Evolutionary conservation across 2,888 invertebrate species (phyloP), one percentile per base, ranked within the genome.

Genomic region (Cheiracanthium punctorium): DNA sequence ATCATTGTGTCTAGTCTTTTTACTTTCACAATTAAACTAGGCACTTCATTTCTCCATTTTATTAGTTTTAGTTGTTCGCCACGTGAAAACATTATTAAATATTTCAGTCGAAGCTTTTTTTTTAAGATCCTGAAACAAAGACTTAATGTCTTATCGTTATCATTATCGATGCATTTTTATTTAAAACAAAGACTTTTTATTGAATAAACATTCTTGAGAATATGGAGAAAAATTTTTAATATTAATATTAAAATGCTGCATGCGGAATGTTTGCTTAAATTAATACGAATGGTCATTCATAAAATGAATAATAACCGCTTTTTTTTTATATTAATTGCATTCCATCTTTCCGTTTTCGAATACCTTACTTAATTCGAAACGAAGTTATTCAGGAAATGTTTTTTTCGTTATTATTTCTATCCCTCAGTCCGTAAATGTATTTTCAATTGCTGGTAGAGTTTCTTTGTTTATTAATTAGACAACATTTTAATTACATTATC

Each of bases 141-240:
- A 20, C 58, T 12, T 58, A 58, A 24, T 24, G 12, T 12, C 24
- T 58, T 58, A 58, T 24, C 58, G 24, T 12, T 24, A 24, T 7
- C 1, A 17, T 58, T 24, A 58, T 24, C 17, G 5, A 24, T 1
- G 58, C 24, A 5, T 58, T 24, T 58, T 58, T 17, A 58, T n/a
- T 58, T 58, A 24, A 58, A 58, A 58, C 58, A 58, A 58, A 58
- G 24, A 58, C 24, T 58, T 58, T 58, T 58, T 58, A 20, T 24
- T 24, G 5, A 58, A 58, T 58, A 5, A 58, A 58, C 17, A n/a
- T 10, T 12, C 2, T 17, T n/a, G 48, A 48, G 48, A 48, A 48
- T 48, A 17, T n/a, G 2, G 2, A 48, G 17, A 12, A n/a, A 48
- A 17, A 48, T 48, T 48, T 48, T n/a, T n/a, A 48, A 10, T 10